Percentiles rank a stretch among this genome's conserved stretches.
These are phyloP conservation scores for Orthonyx spaldingii DNA, from an alignment of 2,113 vertebrate genomes.

Conservation along the genomic window DNA sequence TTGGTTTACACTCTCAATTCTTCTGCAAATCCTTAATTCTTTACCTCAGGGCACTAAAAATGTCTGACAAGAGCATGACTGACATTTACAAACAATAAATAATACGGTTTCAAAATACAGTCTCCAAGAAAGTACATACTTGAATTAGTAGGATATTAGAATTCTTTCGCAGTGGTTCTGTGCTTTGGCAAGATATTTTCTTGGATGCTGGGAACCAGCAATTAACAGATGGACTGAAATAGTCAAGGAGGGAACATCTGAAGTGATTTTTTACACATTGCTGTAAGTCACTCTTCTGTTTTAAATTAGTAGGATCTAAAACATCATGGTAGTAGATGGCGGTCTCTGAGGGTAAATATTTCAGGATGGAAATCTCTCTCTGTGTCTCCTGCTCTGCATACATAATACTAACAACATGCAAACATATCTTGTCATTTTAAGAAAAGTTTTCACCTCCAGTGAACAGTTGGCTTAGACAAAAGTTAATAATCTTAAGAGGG, in stretches of 20 bases:
- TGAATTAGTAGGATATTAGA: neutral
- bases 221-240: neutral
- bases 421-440: neutral
- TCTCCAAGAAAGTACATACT: neutral
- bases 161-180: neutral
- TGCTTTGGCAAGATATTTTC: neutral
- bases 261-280: neutral
- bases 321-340: neutral
- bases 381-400: neutral
- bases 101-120: neutral
- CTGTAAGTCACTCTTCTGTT: neutral
- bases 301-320: neutral
- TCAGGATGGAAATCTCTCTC: neutral
- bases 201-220: neutral
- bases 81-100: constrained; percentile 7
- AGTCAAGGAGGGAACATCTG: neutral
- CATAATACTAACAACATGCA: neutral
- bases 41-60: neutral
- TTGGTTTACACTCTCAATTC: neutral
- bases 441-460: neutral
- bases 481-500: neutral
- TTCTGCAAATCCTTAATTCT: neutral
- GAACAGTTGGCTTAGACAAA: neutral
- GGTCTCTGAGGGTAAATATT: neutral
- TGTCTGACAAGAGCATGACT: neutral